Conservation (phyloP, 2,797 vertebrate genomes). For the Hozukius guyotensis region DNA sequence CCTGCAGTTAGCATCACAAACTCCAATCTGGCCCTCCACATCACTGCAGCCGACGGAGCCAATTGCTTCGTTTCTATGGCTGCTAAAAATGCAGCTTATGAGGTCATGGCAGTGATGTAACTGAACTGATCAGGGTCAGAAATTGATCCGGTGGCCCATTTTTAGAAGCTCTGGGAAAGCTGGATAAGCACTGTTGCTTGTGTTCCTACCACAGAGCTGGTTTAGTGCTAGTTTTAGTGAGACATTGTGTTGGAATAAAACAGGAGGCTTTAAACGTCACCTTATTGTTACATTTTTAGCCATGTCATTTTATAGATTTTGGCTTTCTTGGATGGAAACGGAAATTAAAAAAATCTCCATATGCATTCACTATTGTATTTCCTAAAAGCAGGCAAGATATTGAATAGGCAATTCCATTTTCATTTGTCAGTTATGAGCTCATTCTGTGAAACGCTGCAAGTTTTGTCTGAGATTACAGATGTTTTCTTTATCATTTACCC, state of each 20-base stretch:
- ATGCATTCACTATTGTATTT: not conserved
- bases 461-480: not conserved
- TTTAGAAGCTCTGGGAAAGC: not conserved
- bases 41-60: slow-evolving; percentile 24
- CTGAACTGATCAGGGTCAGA: slow-evolving; percentile 11
- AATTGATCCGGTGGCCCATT: slow-evolving; percentile 3
- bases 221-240: not conserved
- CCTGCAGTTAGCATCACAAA: slow-evolving; percentile 67
- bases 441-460: not conserved
- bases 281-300: not conserved
- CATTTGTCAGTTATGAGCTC: not conserved
- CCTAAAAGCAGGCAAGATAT: not conserved
- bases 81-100: slow-evolving; percentile 28
- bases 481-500: not conserved
- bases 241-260: not conserved
- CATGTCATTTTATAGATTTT: not conserved
- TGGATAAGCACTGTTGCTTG: not conserved
- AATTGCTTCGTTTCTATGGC: slow-evolving; percentile 34
- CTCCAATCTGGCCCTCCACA: slow-evolving; percentile 49
- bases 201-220: not conserved
- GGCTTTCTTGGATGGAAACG: not conserved
- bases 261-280: not conserved
- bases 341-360: not conserved
- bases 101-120: slow-evolving; percentile 24
- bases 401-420: not conserved